Base-by-base conservation (phyloP, 2,113 vertebrate species). In the Melanerpes aurifrons region DNA sequence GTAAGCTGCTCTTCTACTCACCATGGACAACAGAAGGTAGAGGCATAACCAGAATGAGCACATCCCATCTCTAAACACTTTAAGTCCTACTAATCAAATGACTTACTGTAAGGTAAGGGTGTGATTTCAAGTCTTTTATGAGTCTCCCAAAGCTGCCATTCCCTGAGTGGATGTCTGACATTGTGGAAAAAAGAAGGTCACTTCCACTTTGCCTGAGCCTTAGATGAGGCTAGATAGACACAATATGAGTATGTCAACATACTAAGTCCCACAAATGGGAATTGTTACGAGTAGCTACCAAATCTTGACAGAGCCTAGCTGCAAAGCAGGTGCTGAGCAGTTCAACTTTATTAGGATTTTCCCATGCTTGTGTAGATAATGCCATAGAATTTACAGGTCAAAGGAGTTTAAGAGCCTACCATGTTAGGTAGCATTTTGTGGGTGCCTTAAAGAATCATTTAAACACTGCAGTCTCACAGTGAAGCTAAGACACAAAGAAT, bases 401-500 rank as follows among this genome's bases (percentile, higher is more conserved):
- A 73, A 58, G 32, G 31, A 58, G 14, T 40, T 54, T 32, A 76
- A 73, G 24, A 82, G 59, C 6, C 40, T 45, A 35, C 9, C 29
- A 83, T 47, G 47, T n/a, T 10, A 80, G 13, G 40, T 3, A 0
- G 1, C 31, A n/a, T 88, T 93, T 80, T 85, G 32, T 72, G 59
- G 57, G 69, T 0, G 0, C 22, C 10, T 82, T 62, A n/a, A 1
- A 48, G 45, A 62, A 71, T 45, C 24, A 40, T 26, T 58, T 77
- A 84, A 89, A 20, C 43, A 69, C 48, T 45, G 29, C 40, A 29
- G 22, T n/a, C 72, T 70, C 40, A 61, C 19, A 59, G n/a, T 17
- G 25, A 80, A 77, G 37, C 26, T 63, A 67, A 56, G n/a, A 35
- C n/a, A 68, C 29, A 83, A 56, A 63, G 56, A 77, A 59, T 50